phyloP scores from a whole-genome alignment of 2,888 invertebrate genomes.

The Hemicrepidius hirtus region DNA sequence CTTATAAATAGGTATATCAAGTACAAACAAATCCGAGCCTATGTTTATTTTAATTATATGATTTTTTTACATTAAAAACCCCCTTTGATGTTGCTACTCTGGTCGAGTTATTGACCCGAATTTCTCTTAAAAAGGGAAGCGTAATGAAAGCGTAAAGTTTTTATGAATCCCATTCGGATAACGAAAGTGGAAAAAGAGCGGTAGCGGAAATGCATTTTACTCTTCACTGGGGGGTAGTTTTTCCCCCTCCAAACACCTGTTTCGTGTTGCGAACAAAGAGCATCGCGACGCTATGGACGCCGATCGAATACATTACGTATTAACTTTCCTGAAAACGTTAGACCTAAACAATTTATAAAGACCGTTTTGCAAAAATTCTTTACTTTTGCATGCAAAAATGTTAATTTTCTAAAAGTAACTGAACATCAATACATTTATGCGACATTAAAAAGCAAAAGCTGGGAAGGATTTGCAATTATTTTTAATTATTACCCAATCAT shows the following conservation, averaged over 20 bases:
- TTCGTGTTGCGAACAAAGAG: slow-evolving; percentile 61
- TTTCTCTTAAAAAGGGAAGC: neutral
- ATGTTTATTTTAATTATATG: neutral
- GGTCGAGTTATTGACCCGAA: neutral
- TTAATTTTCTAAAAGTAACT: slow-evolving; percentile 1
- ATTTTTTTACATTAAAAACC: neutral
- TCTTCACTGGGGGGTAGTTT: slow-evolving; percentile 16
- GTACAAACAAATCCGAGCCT: neutral
- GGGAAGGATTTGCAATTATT: too few species aligned
- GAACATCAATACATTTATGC: neutral
- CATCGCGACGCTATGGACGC: slow-evolving; percentile 64
- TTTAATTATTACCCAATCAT: too few species aligned
- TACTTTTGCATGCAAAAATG: slow-evolving; percentile 10
- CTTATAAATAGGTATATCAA: slow-evolving; percentile 17
- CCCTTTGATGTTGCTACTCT: neutral
- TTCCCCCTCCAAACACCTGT: slow-evolving; percentile 64
- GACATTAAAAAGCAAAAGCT: neutral
- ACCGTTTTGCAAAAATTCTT: slow-evolving; percentile 17
- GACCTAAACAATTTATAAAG: slow-evolving; percentile 36
- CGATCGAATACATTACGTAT: slow-evolving; percentile 61
- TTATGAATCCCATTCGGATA: neutral
- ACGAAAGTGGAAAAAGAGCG: slow-evolving; percentile 4
- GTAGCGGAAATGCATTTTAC: slow-evolving; percentile 43
- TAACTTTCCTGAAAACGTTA: slow-evolving; percentile 53
- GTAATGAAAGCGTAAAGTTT: slow-evolving; percentile 13